Conservation (phyloP, 1,140 invertebrate genomes). For the Drepana arcuata region DNA sequence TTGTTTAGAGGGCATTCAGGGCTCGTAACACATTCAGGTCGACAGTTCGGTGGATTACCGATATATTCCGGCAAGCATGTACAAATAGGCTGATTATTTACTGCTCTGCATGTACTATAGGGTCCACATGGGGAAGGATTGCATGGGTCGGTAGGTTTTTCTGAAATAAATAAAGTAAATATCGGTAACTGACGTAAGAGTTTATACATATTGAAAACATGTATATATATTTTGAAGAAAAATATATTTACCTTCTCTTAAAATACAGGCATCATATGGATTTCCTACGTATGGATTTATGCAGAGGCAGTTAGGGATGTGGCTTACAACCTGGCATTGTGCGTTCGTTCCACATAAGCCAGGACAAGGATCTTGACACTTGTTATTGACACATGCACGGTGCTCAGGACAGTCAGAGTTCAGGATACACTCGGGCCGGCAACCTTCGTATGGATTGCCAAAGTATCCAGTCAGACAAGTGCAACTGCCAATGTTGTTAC, state of each 20-base stretch:
- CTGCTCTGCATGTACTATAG: conserved; percentile 78
- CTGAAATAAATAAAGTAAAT: conserved; percentile 28
- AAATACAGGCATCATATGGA: conserved; percentile 75
- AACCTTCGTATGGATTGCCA: conserved; percentile 83
- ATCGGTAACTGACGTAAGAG: conserved; percentile 9
- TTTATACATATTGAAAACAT: no score
- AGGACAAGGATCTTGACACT: conserved; percentile 84
- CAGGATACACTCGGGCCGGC: conserved; percentile 81
- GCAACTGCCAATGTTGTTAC: conserved; percentile 78
- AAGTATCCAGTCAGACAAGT: conserved; percentile 79
- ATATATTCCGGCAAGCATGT: conserved; percentile 78
- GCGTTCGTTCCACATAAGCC: conserved; percentile 83
- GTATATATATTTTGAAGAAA: conserved; percentile 7
- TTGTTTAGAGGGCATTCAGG: conserved; percentile 78
- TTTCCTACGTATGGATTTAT: conserved; percentile 76
- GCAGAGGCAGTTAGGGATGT: conserved; percentile 81
- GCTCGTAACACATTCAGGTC: conserved; percentile 79
- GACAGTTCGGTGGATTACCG: conserved; percentile 82
- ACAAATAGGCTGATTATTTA: conserved; percentile 77
- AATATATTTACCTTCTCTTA: conserved; percentile 69
- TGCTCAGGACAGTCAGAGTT: conserved; percentile 81
- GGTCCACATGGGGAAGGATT: conserved; percentile 76
- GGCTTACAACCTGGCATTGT: conserved; percentile 81
- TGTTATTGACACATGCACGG: conserved; percentile 79
- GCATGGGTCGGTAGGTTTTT: conserved; percentile 69